phyloP scores from a whole-genome alignment of 2,888 invertebrate species.

The Amphipoea lucens region DNA sequence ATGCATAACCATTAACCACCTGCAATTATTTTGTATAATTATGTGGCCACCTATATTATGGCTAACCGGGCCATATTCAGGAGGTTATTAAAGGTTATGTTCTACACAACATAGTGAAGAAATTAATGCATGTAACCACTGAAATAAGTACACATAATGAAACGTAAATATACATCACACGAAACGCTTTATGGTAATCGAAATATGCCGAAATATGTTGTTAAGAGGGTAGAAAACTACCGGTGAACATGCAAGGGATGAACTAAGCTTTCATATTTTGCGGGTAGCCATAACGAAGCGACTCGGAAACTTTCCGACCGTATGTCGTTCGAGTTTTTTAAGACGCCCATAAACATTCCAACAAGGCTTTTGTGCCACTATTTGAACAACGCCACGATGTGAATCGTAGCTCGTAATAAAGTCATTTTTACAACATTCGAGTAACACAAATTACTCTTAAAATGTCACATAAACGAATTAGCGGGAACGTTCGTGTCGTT shows the following conservation, averaged over 20 bases:
- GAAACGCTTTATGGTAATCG: slow-evolving; percentile 90
- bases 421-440: slow-evolving; percentile 81
- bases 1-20: slow-evolving; percentile 24
- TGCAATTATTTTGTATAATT: slow-evolving; percentile 44
- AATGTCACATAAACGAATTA: slow-evolving; percentile 78
- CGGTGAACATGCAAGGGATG: slow-evolving; percentile 89
- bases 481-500: slow-evolving; percentile 75
- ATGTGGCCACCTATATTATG: slow-evolving; percentile 9
- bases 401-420: slow-evolving; percentile 80
- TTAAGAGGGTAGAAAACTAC: slow-evolving; percentile 89
- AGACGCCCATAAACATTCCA: slow-evolving; percentile 85
- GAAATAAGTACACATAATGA: slow-evolving; percentile 81
- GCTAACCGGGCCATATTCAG: slow-evolving; percentile 36
- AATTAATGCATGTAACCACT: slow-evolving; percentile 82
- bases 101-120: slow-evolving; percentile 73
- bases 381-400: slow-evolving; percentile 76
- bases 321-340: slow-evolving; percentile 84
- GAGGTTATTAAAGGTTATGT: slow-evolving; percentile 63
- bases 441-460: slow-evolving; percentile 76
- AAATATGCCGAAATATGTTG: slow-evolving; percentile 90
- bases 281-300: slow-evolving; percentile 84
- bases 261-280: slow-evolving; percentile 88
- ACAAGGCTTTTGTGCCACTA: slow-evolving; percentile 82
- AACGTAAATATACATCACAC: slow-evolving; percentile 87
- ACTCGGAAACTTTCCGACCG: slow-evolving; percentile 82